Evolutionary conservation across 2,113 vertebrate genomes (phyloP), one percentile per base, ranked within the genome.

Genomic region (Podarcis raffonei): DNA sequence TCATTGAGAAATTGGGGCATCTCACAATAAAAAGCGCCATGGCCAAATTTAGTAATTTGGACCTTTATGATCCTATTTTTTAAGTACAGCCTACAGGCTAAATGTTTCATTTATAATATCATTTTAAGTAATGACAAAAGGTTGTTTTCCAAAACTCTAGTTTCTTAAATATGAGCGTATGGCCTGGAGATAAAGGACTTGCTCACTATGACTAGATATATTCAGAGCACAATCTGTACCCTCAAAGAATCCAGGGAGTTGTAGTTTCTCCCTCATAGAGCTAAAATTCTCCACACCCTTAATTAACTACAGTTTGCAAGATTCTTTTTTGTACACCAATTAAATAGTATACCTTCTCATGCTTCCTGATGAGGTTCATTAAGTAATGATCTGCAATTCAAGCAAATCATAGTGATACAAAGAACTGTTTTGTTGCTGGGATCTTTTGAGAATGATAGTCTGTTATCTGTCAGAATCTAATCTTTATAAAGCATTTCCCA

Each of bases 321-420:
- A 48, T 48, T 48, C 48, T 48, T 48, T 48, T 48, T 48, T 48
- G 9, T 48, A 48, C 9, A 48, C 48, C 9, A 9, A 48, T 12
- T 48, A 11, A 48, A 48, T 89, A 89, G 81, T 87, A 84, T 94
- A 95, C 96, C 96, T 94, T 95, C 97, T 97, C 96, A 97, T 96
- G 93, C 97, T 98, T 98, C 98, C 97, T 98, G 97, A 96, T 96
- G 91, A 93, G 96, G 94, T 98, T 97, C 96, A 97, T 98, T 97
- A 98, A 97, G 96, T 94, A 94, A 94, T 96, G 96, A 94, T 94
- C 94, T 97, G 96, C 94, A 96, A 95, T 96, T 95, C 95, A 96
- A 95, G 96, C 92, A 94, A 77, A 6, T 94, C 95, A 75, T 92
- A 92, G 91, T 93, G 90, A 85, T 96, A 98, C 97, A 98, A 97